Evolutionary conservation across 2,113 vertebrate genomes (phyloP), one percentile per base, ranked within the genome.

Genomic region (Rhizomys pruinosus): DNA sequence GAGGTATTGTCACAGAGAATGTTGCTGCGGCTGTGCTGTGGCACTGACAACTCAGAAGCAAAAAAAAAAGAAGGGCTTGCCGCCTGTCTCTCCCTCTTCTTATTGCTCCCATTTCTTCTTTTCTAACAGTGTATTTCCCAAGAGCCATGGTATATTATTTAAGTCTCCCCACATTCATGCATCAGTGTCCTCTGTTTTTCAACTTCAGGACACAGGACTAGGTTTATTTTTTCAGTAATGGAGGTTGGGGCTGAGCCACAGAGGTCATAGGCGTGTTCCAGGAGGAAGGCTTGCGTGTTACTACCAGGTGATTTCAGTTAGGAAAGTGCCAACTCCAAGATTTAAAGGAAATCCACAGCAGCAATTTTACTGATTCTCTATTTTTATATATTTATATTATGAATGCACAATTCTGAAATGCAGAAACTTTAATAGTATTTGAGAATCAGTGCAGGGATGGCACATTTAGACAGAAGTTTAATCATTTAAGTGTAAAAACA

Each of bases 121-220:
- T 94, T 93, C 89, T 82, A 72, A 91, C 68, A 95, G 87, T 95
- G 77, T 97, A 97, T 97, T 97, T 98, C 87, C 97, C 91, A 98
- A 97, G 97, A 97, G 97, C 96, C 96, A 97, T 82, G 95, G 95
- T 90, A 87, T 97, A 96, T 96, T 97, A 97, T 94, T 92, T 59
- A 97, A 97, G 97, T 96, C 97, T 97, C 96, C 91, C 93, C 97
- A 96, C 94, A 98, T 96, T 91, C 94, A 91, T 92, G 92, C 94
- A 95, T 96, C 92, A 95, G 77, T 97, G 93, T 97, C 94, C 97
- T 93, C 89, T 88, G 93, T 92, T 94, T 94, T 87, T 84, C 87
- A 93, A 72, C 95, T 96, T 95, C 2, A 0, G 94, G 95, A 97
- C 72, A 55, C 0, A 59, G 11, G 7, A 66, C 87, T 93, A 97